Evolutionary conservation across 2,797 vertebrate species (phyloP).

Genomic region (Lutjanus argentimaculatus): DNA sequence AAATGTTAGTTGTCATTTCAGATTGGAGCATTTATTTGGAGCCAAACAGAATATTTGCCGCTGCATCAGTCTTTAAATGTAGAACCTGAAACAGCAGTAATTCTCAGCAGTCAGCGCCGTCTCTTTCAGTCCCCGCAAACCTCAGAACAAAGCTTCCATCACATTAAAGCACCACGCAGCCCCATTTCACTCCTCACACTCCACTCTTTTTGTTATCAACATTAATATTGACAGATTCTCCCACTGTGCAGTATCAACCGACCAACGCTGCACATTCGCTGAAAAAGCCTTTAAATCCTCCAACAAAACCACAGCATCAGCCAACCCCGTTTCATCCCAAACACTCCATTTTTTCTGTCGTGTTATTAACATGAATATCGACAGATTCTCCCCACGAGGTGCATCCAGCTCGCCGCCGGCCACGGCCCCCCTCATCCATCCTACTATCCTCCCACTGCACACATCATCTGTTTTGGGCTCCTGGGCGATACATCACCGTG

Average conservation of each 20-base stretch:
- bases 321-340: slow-evolving; percentile 29
- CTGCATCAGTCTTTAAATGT: too few species aligned
- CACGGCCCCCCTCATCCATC: slow-evolving; percentile 54
- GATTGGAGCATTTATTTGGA: too few species aligned
- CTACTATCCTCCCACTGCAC: slow-evolving; percentile 57
- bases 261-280: slow-evolving; percentile 8
- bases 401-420: slow-evolving; percentile 31
- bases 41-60: too few species aligned
- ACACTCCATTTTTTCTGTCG: slow-evolving; percentile 19
- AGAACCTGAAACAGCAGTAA: background rate
- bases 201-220: slow-evolving; percentile 22
- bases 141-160: background rate
- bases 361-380: slow-evolving; percentile 63
- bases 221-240: slow-evolving; percentile 54
- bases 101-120: background rate
- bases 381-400: slow-evolving; percentile 52
- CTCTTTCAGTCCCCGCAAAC: slow-evolving; percentile 2
- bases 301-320: slow-evolving; percentile 43
- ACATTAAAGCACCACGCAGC: background rate
- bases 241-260: slow-evolving; percentile 13
- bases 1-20: too few species aligned
- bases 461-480: slow-evolving; percentile 75
- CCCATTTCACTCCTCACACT: background rate
- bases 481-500: slow-evolving; percentile 74
- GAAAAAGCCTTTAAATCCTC: slow-evolving; percentile 44